phyloP scores from a whole-genome alignment of 2,797 vertebrate species.

The Anomalospiza imberbis region DNA sequence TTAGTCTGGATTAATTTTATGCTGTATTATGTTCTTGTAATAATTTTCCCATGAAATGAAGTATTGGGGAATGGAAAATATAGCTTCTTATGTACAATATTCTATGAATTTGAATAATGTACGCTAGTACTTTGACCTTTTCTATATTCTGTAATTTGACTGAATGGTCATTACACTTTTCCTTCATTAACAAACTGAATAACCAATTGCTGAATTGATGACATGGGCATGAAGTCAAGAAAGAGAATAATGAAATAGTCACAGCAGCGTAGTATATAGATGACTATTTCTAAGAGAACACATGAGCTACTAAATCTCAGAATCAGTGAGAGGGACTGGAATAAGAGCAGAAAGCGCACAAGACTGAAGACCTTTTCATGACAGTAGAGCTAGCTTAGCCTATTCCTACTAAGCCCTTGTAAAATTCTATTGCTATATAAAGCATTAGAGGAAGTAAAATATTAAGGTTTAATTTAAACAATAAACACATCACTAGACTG shows the following conservation, averaged over 20 bases:
- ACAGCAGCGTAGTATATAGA: not conserved
- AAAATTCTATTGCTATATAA: constrained; percentile 37
- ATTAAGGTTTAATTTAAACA: constrained; percentile 50
- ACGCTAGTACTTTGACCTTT: constrained; percentile 54
- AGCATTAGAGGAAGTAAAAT: constrained; percentile 22
- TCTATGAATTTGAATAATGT: constrained; percentile 40
- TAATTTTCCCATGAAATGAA: constrained; percentile 46
- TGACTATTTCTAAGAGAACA: constrained; percentile 13
- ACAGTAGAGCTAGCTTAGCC: not conserved
- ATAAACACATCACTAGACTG: constrained; percentile 38
- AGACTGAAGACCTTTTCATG: not conserved
- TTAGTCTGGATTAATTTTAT: constrained; percentile 55
- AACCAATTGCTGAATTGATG: constrained; percentile 50
- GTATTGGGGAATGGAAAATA: not conserved
- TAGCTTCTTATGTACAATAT: not conserved
- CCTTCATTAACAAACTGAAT: constrained; percentile 54
- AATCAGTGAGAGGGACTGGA: not conserved
- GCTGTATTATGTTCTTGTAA: constrained; percentile 30
- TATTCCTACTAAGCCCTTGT: not conserved
- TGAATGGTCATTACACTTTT: constrained; percentile 51
- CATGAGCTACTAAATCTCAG: constrained; percentile 12
- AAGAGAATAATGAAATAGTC: constrained; percentile 59
- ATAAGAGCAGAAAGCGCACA: not conserved
- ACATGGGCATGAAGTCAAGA: constrained; percentile 49
- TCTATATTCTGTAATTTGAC: constrained; percentile 53